These are phyloP conservation scores for Agrotis exclamationis DNA, from an alignment of 2,888 invertebrate species.

Conservation along the genomic window DNA sequence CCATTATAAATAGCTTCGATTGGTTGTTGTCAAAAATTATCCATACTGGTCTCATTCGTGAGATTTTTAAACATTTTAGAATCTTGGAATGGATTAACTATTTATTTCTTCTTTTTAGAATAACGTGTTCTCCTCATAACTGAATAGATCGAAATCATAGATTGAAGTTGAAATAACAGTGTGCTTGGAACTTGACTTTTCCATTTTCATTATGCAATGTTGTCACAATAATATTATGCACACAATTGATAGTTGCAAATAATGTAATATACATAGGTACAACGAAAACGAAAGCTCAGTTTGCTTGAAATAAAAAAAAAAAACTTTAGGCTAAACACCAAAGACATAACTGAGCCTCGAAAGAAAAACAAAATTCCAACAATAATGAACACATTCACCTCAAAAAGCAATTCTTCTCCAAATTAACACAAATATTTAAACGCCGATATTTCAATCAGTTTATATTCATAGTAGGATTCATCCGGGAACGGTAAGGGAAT, in stretches of 20 bases:
- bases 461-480: conserved; percentile 64
- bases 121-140: no score
- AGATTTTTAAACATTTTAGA: conserved; percentile 6
- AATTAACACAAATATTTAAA: conserved; percentile 57
- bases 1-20: conserved; percentile 25
- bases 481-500: conserved; percentile 61
- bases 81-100: background rate
- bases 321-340: no score
- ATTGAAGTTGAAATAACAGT: no score
- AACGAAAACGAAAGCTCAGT: no score
- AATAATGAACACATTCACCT: background rate
- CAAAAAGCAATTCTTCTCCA: conserved; percentile 11
- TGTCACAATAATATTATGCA: no score
- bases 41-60: conserved; percentile 11
- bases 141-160: no score
- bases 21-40: conserved; percentile 40
- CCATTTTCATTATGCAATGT: no score
- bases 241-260: no score
- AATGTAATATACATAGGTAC: no score
- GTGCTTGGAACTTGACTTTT: no score
- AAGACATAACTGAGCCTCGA: no score
- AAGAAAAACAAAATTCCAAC: background rate
- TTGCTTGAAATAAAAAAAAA: no score
- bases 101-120: background rate
- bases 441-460: conserved; percentile 61